Conservation (phyloP, 2,113 vertebrate species). For the Alces alces region DNA sequence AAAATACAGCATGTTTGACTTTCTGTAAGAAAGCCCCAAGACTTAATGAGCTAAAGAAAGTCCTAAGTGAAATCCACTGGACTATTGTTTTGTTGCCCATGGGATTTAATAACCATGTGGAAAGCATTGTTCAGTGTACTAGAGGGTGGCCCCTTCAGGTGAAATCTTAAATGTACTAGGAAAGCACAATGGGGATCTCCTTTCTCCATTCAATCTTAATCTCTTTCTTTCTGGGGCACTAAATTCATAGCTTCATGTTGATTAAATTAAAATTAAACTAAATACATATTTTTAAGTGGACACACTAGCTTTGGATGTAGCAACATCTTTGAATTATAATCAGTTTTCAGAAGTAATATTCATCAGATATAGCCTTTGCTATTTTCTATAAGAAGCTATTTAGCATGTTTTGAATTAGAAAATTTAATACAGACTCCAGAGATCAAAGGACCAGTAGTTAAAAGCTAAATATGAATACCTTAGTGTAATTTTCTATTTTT, state of each 20-base stretch:
- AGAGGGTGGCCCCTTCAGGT: constrained; percentile 32
- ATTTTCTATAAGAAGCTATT: constrained; percentile 15
- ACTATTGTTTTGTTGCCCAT: constrained; percentile 71
- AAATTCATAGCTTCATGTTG: constrained; percentile 50
- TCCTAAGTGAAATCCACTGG: constrained; percentile 53
- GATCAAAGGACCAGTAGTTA: constrained; percentile 58
- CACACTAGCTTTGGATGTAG: constrained; percentile 38
- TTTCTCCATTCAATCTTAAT: constrained; percentile 56
- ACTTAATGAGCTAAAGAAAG: constrained; percentile 70
- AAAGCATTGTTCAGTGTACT: constrained; percentile 55
- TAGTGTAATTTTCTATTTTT: constrained; percentile 57
- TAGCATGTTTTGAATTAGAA: constrained; percentile 46
- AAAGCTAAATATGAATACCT: constrained; percentile 49
- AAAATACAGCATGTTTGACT: constrained; percentile 66
- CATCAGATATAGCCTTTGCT: neutral
- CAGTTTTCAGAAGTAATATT: constrained; percentile 39
- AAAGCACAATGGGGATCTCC: constrained; percentile 36
- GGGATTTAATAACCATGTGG: constrained; percentile 65
- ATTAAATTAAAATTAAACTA: constrained; percentile 61
- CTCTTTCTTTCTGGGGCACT: constrained; percentile 57
- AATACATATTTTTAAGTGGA: constrained; percentile 67
- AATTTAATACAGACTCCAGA: constrained; percentile 55
- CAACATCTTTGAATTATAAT: constrained; percentile 8
- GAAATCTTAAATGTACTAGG: constrained; percentile 60
- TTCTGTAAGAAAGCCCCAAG: constrained; percentile 67